Base-by-base conservation (phyloP, 2,888 invertebrate species). In the Axea sp. region DNA sequence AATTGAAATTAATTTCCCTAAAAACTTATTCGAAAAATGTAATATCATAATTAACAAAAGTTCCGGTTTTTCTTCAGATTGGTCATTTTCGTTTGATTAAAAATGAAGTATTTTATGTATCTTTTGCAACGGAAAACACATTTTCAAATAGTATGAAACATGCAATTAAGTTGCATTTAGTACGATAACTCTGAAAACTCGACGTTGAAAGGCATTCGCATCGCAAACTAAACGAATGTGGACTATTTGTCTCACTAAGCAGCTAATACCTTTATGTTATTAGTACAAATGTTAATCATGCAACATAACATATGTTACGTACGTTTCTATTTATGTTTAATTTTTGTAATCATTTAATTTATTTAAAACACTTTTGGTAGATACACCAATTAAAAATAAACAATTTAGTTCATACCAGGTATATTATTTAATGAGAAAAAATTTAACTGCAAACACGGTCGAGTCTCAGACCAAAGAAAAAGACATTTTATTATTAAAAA, bases 101-200 rank as follows among this genome's bases (percentile, higher is more conserved):
- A 73, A 55, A 68, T 62, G 55, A 62, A 43, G 49, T 55, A 43
- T 55, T 68, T 68, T 43, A 64, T 71, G 62, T 57, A 47, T 71
- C 62, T 49, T 41, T 62, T 30, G 57, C 9, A 55, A 45, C 28
- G 41, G 30, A 43, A 51, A 55, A 47, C 55, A n/a, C n/a, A 62
- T 64, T 68, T 69, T 49, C 55, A 51, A 33, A 39, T n/a, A 57
- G 31, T 45, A 68, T 64, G 55, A 62, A 39, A 64, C 51, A 64
- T 65, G 47, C 53, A 65, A 65, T 67, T 57, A 60, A 72, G 43
- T 60, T 22, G 57, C 60, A 60, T 71, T 62, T 55, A 60, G 41
- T 51, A 15, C 43, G 33, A 55, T 24, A 65, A 59, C 67, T 60
- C 49, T 71, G 65, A 74, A 71, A 65, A 74, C 53, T 74, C 69